Percentiles rank a stretch among this genome's conserved stretches.
phyloP scores from a whole-genome alignment of 1,140 invertebrate genomes.

The Temnothorax longispinosus region DNA sequence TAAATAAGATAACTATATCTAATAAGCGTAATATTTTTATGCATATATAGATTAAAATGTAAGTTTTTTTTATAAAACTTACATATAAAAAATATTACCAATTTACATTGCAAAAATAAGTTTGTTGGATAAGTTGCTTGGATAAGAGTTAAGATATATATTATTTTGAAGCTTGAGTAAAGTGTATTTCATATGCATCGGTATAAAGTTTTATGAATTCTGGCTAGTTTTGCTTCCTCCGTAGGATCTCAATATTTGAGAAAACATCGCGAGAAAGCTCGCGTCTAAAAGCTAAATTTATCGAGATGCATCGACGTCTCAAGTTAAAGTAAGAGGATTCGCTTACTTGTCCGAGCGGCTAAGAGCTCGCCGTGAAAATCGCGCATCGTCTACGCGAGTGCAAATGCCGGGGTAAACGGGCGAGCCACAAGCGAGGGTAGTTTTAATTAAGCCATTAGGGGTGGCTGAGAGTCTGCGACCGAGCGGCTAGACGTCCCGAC shows the following conservation, averaged over 20 bases:
- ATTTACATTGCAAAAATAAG: neutral
- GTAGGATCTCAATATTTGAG: neutral
- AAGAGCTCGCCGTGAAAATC: constrained; percentile 44
- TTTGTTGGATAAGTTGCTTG: neutral
- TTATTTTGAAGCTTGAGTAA: neutral
- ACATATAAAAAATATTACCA: neutral
- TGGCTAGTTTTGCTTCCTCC: neutral
- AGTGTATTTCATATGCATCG: neutral
- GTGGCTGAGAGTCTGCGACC: constrained; percentile 81
- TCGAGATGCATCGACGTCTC: neutral
- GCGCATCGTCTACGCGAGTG: constrained; percentile 37
- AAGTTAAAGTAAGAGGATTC: constrained; percentile 16
- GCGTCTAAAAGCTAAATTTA: neutral
- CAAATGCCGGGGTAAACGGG: constrained; percentile 64
- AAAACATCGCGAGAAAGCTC: neutral
- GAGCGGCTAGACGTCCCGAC: constrained; percentile 78
- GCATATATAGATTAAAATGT: neutral
- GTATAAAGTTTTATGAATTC: neutral
- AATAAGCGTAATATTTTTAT: neutral
- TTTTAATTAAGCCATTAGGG: constrained; percentile 86
- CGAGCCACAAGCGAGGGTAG: constrained; percentile 80
- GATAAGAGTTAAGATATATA: neutral
- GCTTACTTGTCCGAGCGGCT: neutral
- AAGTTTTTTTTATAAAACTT: neutral
- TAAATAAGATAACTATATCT: neutral